Base-by-base conservation (phyloP, 2,113 vertebrate genomes). In the Pao palembangensis region DNA sequence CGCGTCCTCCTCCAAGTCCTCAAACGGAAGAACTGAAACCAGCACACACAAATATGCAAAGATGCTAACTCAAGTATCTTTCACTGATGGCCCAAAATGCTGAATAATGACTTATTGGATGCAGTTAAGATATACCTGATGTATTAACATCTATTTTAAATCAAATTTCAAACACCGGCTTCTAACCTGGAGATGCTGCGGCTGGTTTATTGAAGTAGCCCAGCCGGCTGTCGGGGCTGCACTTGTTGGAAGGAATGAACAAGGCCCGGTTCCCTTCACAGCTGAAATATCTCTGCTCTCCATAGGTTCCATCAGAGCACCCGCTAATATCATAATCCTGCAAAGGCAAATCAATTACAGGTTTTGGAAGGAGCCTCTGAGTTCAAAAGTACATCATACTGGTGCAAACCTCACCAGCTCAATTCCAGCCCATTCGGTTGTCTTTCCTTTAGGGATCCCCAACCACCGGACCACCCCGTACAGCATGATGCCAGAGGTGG, bases 401-500 rank as follows among this genome's bases (percentile, higher is more conserved):
- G 2, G n/a, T 2, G 12, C 4, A 41, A 16, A 21, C 28, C n/a
- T 85, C 63, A 92, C 91, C 77, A 92, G 48, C 67, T 92, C 91
- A 34, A 92, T 69, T 18, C 91, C 91, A 4, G 88, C 90, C 87
- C 86, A 91, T 17, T 73, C 38, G 1, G 16, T 18, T 0, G 47
- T 77, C 69, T 86, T 85, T 31, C 85, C 88, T 10, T 5, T 54
- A 2, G 56, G 88, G 51, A 82, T 43, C 4, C 91, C 91, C 47
- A 90, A 73, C 91, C 91, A 92, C 38, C 58, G 85, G 51, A 92
- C 64, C 28, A 91, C 90, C 15, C 91, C 91, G 1, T 89, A 90
- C 44, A 89, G 80, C 3, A 65, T 81, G 69, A 85, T n/a, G 51
- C 84, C 83, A 0, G 64, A 61, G 59, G 71, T 79, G 42, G 87